Evolutionary conservation across 2,797 vertebrate genomes (phyloP).

Genomic region (Eidolon dupreanum): DNA sequence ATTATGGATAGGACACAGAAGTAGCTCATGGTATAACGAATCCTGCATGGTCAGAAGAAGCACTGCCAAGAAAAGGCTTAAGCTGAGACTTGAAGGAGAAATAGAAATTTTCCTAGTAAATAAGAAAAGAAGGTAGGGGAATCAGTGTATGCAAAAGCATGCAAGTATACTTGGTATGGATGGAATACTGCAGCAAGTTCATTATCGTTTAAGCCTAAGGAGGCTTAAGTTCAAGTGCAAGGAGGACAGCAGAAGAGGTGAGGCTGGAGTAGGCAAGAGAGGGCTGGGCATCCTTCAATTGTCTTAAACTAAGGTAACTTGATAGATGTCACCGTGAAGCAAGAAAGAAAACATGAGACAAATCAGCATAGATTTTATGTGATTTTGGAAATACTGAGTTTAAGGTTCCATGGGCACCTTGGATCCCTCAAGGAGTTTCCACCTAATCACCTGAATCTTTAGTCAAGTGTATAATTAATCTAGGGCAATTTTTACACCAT

Average conservation of each 20-base stretch:
- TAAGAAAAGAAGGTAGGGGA: background rate
- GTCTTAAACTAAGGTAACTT: background rate
- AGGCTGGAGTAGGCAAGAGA: background rate
- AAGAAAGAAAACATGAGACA: background rate
- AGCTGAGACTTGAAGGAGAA: background rate
- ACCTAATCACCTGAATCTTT: background rate
- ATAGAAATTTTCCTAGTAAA: background rate
- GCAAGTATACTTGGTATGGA: background rate
- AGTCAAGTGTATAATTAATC: background rate
- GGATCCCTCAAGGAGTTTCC: background rate
- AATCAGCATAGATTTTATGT: background rate
- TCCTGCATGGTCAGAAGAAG: background rate
- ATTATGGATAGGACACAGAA: background rate
- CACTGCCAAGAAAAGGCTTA: background rate
- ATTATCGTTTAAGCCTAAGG: background rate
- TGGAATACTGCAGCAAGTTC: background rate
- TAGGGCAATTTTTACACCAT: background rate
- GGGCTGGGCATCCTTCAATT: background rate
- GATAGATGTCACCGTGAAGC: background rate
- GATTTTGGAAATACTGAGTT: conserved; percentile 18
- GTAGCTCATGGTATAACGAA: background rate
- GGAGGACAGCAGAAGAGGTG: background rate
- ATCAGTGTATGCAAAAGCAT: background rate
- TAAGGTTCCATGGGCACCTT: background rate
- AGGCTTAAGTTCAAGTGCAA: background rate